These are phyloP conservation scores for Forbesichthys agassizii DNA, from an alignment of 2,113 vertebrate species.

Conservation along the genomic window DNA sequence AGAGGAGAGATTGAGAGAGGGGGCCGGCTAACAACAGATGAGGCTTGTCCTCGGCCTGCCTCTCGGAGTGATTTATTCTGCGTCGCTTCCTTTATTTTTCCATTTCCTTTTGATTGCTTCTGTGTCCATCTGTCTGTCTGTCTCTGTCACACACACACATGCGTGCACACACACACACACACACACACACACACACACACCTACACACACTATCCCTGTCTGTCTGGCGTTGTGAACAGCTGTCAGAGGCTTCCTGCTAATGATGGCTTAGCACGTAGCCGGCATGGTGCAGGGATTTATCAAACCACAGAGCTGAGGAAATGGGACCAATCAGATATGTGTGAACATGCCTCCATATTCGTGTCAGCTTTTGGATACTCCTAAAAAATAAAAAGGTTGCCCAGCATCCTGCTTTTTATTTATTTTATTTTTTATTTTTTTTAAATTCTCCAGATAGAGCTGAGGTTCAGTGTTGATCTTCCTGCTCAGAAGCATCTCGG, in stretches of 20 bases:
- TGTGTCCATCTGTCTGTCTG: conserved; percentile 2
- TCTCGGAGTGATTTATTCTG: conserved; percentile 1
- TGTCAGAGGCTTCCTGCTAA: conserved; percentile 37
- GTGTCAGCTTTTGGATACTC: conserved; percentile 25
- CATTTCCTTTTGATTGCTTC: conserved; percentile 22
- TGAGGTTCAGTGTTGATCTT: conserved; percentile 35
- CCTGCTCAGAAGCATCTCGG: conserved; percentile 41
- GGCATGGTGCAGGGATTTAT: conserved; percentile 62
- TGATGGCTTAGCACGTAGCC: conserved; percentile 37
- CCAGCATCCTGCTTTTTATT: neutral
- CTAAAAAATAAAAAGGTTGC: neutral
- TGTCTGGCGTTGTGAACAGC: conserved; percentile 45
- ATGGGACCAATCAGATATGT: conserved; percentile 61
- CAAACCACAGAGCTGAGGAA: conserved; percentile 57
- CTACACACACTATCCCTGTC: conserved; percentile 15
- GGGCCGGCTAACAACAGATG: conserved; percentile 12
- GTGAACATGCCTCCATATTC: conserved; percentile 47
- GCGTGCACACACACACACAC: neutral
- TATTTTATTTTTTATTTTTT: conserved; percentile 34
- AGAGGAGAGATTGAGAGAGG: conserved; percentile 20
- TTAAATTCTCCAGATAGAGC: conserved; percentile 34
- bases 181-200: neutral
- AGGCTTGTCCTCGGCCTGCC: conserved; percentile 1
- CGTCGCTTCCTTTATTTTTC: conserved; percentile 17
- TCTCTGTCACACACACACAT: neutral